A percentile compares a stretch with the other conserved stretches of the same genome.
Conservation (phyloP, 2,797 vertebrate genomes). For the Crenichthys baileyi region DNA sequence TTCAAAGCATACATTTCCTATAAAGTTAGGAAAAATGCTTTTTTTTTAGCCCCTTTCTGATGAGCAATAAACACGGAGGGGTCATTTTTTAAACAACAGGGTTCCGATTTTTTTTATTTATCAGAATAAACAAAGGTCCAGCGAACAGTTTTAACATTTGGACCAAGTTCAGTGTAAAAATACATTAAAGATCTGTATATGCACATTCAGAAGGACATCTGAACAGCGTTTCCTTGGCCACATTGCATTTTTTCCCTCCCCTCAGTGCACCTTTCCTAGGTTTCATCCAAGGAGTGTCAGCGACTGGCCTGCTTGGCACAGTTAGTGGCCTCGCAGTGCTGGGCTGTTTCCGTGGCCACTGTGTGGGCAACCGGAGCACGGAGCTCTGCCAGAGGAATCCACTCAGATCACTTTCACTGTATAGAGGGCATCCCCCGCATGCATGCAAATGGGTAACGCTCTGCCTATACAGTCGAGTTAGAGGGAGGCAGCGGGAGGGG, state of each 20-base stretch:
- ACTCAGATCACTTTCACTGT: conserved; percentile 63
- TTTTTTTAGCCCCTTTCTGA: conserved; percentile 20
- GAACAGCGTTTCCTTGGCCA: conserved; percentile 57
- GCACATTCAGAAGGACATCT: conserved; percentile 32
- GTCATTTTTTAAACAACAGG: conserved; percentile 34
- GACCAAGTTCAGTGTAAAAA: background rate
- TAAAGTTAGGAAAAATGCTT: conserved; percentile 50
- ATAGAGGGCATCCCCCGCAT: conserved; percentile 61
- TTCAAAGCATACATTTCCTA: conserved; percentile 63
- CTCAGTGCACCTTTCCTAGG: conserved; percentile 65
- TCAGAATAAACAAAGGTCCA: conserved; percentile 24
- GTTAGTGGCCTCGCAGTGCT: conserved; percentile 43
- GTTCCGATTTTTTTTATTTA: conserved; percentile 32
- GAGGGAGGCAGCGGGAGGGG: background rate
- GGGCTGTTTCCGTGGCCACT: conserved; percentile 54
- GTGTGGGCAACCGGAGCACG: conserved; percentile 56
- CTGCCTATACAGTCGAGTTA: conserved; percentile 15
- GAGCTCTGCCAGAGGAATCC: conserved; percentile 71
- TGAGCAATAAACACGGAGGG: conserved; percentile 49
- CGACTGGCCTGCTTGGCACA: conserved; percentile 69
- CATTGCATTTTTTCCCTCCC: conserved; percentile 20
- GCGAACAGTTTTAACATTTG: background rate
- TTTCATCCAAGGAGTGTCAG: conserved; percentile 64
- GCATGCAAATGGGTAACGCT: conserved; percentile 18
- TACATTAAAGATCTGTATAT: background rate